Conservation (phyloP, 2,113 vertebrate genomes). For the Oophaga pumilio region DNA sequence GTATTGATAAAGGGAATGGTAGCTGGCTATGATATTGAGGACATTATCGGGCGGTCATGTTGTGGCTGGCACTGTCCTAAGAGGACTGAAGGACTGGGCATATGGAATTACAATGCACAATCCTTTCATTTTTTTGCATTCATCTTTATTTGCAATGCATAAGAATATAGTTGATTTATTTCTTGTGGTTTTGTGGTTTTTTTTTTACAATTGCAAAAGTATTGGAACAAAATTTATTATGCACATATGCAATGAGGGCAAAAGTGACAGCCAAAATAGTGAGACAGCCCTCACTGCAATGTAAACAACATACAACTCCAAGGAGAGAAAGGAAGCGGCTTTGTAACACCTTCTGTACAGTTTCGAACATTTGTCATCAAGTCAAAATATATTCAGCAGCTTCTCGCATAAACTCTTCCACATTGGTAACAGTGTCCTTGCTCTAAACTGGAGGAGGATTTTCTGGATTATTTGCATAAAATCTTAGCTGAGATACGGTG, state of each 20-base stretch:
- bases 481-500: not conserved
- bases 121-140: not conserved
- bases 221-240: constrained; percentile 3
- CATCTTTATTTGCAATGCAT: not conserved
- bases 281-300: constrained; percentile 14
- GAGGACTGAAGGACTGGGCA: no score
- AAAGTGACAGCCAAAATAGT: constrained; percentile 41
- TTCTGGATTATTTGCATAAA: constrained; percentile 20
- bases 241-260: constrained; percentile 27
- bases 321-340: constrained; percentile 18
- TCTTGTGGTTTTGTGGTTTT: not conserved
- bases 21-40: no score
- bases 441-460: not conserved
- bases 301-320: constrained; percentile 22
- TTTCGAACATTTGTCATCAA: constrained; percentile 20
- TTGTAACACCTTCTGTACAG: constrained; percentile 41
- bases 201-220: not conserved
- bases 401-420: constrained; percentile 1
- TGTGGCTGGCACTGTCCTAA: no score
- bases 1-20: no score
- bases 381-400: constrained; percentile 35
- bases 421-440: not conserved
- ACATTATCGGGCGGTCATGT: no score
- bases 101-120: no score
- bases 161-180: no score